Percentiles rank a stretch among this genome's conserved stretches.
Conservation (phyloP, 2,888 invertebrate genomes). For the Chesias legatella region DNA sequence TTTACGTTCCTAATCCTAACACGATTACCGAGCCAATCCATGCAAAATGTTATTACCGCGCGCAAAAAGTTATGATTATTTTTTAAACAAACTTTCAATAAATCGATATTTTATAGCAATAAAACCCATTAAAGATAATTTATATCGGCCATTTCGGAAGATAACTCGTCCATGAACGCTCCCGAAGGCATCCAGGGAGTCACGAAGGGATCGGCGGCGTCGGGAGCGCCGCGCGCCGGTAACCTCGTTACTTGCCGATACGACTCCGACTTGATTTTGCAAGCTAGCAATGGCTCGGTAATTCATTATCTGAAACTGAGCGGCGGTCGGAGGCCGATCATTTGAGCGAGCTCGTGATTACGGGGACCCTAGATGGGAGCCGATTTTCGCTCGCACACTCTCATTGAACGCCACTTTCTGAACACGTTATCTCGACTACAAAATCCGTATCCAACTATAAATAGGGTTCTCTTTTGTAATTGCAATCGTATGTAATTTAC, state of each 20-base stretch:
- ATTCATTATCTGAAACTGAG: slow-evolving; percentile 65
- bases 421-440: slow-evolving; percentile 50
- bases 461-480: slow-evolving; percentile 42
- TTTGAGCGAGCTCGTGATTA: slow-evolving; percentile 62
- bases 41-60: slow-evolving; percentile 14
- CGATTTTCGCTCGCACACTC: slow-evolving; percentile 56
- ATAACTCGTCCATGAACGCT: slow-evolving; percentile 67
- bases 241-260: slow-evolving; percentile 66
- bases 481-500: slow-evolving; percentile 45
- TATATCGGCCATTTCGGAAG: slow-evolving; percentile 63
- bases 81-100: slow-evolving; percentile 36
- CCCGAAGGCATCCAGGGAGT: slow-evolving; percentile 62
- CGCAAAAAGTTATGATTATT: slow-evolving; percentile 20
- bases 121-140: slow-evolving; percentile 65
- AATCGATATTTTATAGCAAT: slow-evolving; percentile 59
- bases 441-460: slow-evolving; percentile 46
- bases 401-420: slow-evolving; percentile 53
- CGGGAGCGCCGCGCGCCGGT: slow-evolving; percentile 48
- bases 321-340: slow-evolving; percentile 43
- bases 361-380: slow-evolving; percentile 56
- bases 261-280: slow-evolving; percentile 62
- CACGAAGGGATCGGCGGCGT: slow-evolving; percentile 52
- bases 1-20: slow-evolving; percentile 53
- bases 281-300: slow-evolving; percentile 64
- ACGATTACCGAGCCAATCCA: slow-evolving; percentile 35